Base-by-base conservation (phyloP, 2,113 vertebrate genomes). In the Pipa parva region DNA sequence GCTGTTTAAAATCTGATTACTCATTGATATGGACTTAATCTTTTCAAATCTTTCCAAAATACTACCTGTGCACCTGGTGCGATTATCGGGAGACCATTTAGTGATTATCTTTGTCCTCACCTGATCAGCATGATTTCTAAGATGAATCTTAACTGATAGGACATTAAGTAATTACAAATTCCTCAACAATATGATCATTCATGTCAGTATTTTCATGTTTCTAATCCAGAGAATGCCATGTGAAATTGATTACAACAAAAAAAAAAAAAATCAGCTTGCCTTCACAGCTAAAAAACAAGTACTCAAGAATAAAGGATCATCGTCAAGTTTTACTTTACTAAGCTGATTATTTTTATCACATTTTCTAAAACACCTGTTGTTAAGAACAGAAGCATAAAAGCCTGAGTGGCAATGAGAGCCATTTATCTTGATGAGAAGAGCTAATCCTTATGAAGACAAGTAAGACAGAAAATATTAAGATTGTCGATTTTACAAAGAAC, bases 261-360 rank as follows among this genome's bases (percentile, higher is more conserved):
- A 33, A n/a, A n/a, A n/a, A n/a, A n/a, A n/a, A n/a, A n/a, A n/a
- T n/a, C n/a, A n/a, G 39, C 20, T 70, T 70, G 28, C 49, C 60
- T 61, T 58, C 26, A 31, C 12, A 5, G 56, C 56, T 59, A 29
- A 59, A 29, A 15, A 68, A 59, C 37, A 52, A 18, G 48, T 25
- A 61, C 66, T 70, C 36, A 36, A 70, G 59, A 60, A 60, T 52
- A 42, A 51, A 60, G 57, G 26, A 70, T 54, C 66, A 39, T 45
- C 55, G 37, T 60, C 13, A 49, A 39, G 29, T 51, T 68, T 67
- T 67, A n/a, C 61, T 31, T 37, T 37, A 18, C 49, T 70, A 70
- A 70, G 58, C 57, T 70, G 66, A 60, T 70, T 70, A 61, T 61
- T 61, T 70, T 61, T 59, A 70, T 70, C 66, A 25, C 36, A 70